These are phyloP conservation scores for Caenorhabditis auriculariae DNA, from an alignment of 2,888 invertebrate genomes.

Conservation along the genomic window DNA sequence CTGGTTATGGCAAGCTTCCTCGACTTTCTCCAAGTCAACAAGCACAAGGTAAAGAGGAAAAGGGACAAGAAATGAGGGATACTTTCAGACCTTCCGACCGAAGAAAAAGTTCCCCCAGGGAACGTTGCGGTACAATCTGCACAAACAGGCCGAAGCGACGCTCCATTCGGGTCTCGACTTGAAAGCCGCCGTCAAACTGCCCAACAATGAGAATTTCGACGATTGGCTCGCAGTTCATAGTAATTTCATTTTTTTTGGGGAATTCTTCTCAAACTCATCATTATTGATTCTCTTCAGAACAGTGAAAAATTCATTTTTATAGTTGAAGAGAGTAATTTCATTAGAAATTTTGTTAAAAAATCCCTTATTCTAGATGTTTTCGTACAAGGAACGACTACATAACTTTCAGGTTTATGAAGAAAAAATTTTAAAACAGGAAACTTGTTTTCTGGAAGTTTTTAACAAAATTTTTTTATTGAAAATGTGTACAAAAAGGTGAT, in stretches of 20 bases:
- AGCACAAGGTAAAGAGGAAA: slow-evolving; percentile 57
- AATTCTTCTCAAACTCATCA: no score
- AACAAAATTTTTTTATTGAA: no score
- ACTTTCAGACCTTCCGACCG: slow-evolving; percentile 80
- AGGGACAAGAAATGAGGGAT: not conserved
- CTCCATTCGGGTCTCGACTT: slow-evolving; percentile 85
- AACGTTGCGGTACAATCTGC: slow-evolving; percentile 81
- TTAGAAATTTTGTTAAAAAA: no score
- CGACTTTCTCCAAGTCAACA: slow-evolving; percentile 62
- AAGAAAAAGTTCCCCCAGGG: slow-evolving; percentile 85
- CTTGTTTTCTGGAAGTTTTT: no score
- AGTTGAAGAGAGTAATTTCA: no score
- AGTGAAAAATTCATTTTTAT: not conserved
- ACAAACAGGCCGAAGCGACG: slow-evolving; percentile 85
- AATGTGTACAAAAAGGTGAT: no score
- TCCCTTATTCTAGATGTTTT: no score
- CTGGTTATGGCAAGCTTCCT: slow-evolving; percentile 53
- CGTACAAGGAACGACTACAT: no score
- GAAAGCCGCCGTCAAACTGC: slow-evolving; percentile 78
- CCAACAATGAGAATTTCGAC: slow-evolving; percentile 78
- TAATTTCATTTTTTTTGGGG: slow-evolving; percentile 64
- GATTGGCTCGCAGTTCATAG: slow-evolving; percentile 93
- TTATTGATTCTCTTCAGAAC: not conserved
- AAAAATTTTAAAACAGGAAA: no score
- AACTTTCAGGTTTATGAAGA: no score